Percentiles rank a stretch among this genome's conserved stretches.
These are phyloP conservation scores for Platycercus adscitus DNA, from an alignment of 2,113 vertebrate genomes.

Conservation along the genomic window DNA sequence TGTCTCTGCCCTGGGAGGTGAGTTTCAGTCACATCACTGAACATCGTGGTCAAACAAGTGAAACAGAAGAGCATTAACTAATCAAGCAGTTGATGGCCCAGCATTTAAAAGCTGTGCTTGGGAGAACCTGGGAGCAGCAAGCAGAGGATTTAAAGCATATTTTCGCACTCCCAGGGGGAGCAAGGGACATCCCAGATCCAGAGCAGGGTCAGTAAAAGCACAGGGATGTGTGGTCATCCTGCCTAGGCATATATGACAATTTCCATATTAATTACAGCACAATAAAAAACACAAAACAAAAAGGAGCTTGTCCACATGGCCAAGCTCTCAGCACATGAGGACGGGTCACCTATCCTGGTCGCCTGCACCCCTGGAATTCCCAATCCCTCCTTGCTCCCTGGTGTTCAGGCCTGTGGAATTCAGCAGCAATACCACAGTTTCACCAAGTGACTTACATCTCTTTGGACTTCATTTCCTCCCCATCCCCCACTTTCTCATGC, in stretches of 20 bases:
- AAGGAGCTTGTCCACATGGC: fast-evolving
- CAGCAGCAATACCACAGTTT: neutral
- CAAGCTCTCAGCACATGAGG: neutral
- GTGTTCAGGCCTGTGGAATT: neutral
- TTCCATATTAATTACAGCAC: neutral
- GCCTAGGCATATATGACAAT: neutral
- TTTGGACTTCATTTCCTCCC: neutral
- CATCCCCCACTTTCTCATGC: neutral
- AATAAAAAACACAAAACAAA: neutral
- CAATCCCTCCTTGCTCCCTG: neutral
- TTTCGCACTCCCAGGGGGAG: neutral
- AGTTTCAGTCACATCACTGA: slow-evolving; percentile 21
- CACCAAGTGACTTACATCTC: neutral
- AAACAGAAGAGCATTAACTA: slow-evolving; percentile 43
- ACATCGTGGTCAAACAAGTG: neutral
- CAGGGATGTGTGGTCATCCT: neutral
- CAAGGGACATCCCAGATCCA: neutral
- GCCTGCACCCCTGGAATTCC: neutral
- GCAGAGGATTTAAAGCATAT: neutral
- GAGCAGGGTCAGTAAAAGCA: neutral
- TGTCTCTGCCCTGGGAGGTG: neutral
- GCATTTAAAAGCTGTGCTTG: neutral
- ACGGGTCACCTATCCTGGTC: neutral
- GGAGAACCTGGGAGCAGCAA: neutral
- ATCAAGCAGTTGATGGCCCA: neutral